These are phyloP conservation scores for Drosophila azteca DNA, from an alignment of 1,140 invertebrate species.

Conservation along the genomic window DNA sequence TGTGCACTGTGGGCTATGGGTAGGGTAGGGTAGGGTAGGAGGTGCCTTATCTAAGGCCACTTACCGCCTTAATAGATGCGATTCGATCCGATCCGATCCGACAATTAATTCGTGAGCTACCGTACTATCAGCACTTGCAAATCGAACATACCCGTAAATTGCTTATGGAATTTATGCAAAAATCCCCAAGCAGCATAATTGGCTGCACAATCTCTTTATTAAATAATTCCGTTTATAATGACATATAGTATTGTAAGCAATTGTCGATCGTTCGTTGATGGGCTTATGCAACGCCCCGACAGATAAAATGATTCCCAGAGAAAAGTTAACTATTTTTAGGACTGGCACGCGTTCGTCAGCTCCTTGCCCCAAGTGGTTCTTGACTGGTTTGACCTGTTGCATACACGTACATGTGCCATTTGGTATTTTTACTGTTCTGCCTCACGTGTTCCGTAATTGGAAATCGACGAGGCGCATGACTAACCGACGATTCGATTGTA, in stretches of 20 bases:
- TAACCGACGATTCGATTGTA: slow-evolving; percentile 5
- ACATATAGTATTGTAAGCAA: slow-evolving; percentile 21
- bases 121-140: slow-evolving; percentile 70
- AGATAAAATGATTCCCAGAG: not conserved
- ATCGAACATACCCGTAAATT: slow-evolving; percentile 53
- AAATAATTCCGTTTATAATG: slow-evolving; percentile 39
- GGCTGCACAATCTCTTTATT: slow-evolving; percentile 27
- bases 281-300: slow-evolving; percentile 11
- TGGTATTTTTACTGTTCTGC: slow-evolving; percentile 60
- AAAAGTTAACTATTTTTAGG: slow-evolving; percentile 28
- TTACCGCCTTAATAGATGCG: slow-evolving; percentile 45
- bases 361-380: not conserved
- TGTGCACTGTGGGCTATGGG: not conserved
- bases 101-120: slow-evolving; percentile 54
- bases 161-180: slow-evolving; percentile 42
- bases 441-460: slow-evolving; percentile 70
- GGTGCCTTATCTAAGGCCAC: slow-evolving; percentile 52
- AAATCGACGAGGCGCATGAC: slow-evolving; percentile 18
- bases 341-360: slow-evolving; percentile 45
- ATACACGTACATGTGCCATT: slow-evolving; percentile 27
- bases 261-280: slow-evolving; percentile 8
- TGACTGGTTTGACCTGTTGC: slow-evolving; percentile 68
- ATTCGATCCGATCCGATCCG: slow-evolving; percentile 52
- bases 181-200: slow-evolving; percentile 37
- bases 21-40: slow-evolving; percentile 33